Base-by-base conservation (phyloP, 2,797 vertebrate species). In the Micropoecilia bifurca region DNA sequence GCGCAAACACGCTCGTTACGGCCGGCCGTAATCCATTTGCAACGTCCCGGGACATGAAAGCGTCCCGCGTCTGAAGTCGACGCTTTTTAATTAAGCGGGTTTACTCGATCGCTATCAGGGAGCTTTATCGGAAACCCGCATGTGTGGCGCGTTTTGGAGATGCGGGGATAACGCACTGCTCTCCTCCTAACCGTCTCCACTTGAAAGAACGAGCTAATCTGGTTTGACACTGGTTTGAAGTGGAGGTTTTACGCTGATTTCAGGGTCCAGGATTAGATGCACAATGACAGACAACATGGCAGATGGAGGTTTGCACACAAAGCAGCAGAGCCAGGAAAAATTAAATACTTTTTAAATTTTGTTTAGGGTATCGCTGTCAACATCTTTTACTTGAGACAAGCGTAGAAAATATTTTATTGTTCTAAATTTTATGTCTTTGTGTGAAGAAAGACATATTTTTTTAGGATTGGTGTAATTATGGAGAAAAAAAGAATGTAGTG, bases 1-100 rank as follows among this genome's bases (percentile, higher is more conserved):
- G 76, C 83, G 80, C 82, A 87, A 87, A 90, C 82, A 74, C 5
- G 85, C 87, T 89, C 89, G 89, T 88, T 88, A 85, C 80, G 91
- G 87, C 87, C 92, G 81, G 82, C 74, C 59, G 28, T 81, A 85
- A 92, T 93, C 88, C 83, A 86, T 93, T 89, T 88, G 78, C 85
- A 84, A 78, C 90, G 80, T 91, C 78, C 33, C 47, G 39, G 59
- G 80, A 91, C 84, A 87, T 92, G 87, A 90, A 92, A 91, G 91
- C 75, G 68, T 55, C 78, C 73, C 53, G 72, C 90, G 82, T 78
- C 87, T 73, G 77, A 88, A 87, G 79, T 71, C 36, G 79, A 87
- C 36, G 48, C 12, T 74, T 92, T 92, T 93, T 92, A 90, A 94
- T 93, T 85, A 90, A 76, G 76, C 47, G 48, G 75, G 78, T 82